phyloP scores from a whole-genome alignment of 2,888 invertebrate genomes.

The Drosophila kambysellisi region DNA sequence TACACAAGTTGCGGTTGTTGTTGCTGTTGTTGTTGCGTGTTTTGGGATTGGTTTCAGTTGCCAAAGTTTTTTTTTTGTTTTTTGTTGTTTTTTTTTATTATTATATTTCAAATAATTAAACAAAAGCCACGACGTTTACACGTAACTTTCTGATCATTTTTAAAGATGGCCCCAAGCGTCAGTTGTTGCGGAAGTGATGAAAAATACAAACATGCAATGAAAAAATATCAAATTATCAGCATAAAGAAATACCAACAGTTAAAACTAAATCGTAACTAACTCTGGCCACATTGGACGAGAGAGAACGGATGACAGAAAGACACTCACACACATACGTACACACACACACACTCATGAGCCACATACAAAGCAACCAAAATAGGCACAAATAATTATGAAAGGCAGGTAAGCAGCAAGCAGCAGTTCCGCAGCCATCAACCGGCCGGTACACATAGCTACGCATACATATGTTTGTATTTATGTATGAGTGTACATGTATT shows the following conservation, averaged over 20 bases:
- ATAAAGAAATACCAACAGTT: conserved; percentile 49
- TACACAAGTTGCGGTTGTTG: conserved; percentile 68
- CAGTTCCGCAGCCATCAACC: conserved; percentile 54
- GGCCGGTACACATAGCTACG: conserved; percentile 66
- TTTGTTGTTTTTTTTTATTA: conserved; percentile 42
- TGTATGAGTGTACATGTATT: conserved; percentile 12
- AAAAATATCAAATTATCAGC: conserved; percentile 48
- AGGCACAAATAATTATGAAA: conserved; percentile 78
- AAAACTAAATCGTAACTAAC: conserved; percentile 36
- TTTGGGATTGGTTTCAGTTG: conserved; percentile 70
- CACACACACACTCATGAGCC: conserved; percentile 19
- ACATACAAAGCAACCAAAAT: conserved; percentile 55
- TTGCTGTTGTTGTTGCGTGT: conserved; percentile 59
- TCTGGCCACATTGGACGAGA: conserved; percentile 57
- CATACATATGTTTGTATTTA: conserved; percentile 21
- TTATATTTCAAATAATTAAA: conserved; percentile 77
- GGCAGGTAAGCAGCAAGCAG: conserved; percentile 55
- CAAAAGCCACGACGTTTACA: conserved; percentile 83
- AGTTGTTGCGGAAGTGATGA: conserved; percentile 31
- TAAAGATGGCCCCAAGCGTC: conserved; percentile 32
- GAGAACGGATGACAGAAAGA: conserved; percentile 53
- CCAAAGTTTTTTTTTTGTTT: conserved; percentile 67
- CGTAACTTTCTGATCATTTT: conserved; percentile 83
- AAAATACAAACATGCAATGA: conserved; percentile 30
- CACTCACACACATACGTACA: conserved; percentile 5